A percentile compares a stretch with the other conserved stretches of the same genome.
phyloP scores from a whole-genome alignment of 2,797 vertebrate species.

The Diplodus sargus region DNA sequence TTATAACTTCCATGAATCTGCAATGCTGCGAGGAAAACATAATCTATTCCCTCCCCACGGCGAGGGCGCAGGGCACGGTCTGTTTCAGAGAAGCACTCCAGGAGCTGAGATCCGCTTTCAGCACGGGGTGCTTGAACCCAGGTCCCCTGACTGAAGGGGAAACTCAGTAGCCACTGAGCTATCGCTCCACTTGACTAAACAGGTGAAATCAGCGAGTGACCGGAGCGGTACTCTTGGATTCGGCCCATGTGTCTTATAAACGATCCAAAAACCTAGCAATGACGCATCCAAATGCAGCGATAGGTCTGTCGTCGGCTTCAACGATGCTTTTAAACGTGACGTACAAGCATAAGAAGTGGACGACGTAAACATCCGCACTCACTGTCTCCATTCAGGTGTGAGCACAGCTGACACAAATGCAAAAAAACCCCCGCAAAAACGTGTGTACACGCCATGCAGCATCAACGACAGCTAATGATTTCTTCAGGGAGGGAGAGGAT shows the following conservation, averaged over 20 bases:
- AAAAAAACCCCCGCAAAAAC: not conserved
- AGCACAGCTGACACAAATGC: conserved; percentile 13
- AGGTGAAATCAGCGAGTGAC: conserved; percentile 53
- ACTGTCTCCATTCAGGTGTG: not conserved
- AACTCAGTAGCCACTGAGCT: conserved; percentile 34
- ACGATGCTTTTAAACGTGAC: conserved; percentile 14
- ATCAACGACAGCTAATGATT: conserved; percentile 48
- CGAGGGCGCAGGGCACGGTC: conserved; percentile 23
- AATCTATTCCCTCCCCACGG: conserved; percentile 17
- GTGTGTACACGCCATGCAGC: not conserved
- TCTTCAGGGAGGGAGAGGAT: conserved; percentile 40
- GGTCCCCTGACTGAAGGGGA: conserved; percentile 18
- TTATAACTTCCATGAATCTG: conserved; percentile 20
- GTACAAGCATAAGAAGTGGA: conserved; percentile 6
- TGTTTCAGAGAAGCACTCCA: conserved; percentile 35
- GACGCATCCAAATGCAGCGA: conserved; percentile 22
- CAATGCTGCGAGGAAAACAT: conserved; percentile 7
- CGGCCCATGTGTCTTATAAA: not conserved
- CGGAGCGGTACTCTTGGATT: conserved; percentile 21
- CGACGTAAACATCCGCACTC: not conserved
- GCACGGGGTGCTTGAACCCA: conserved; percentile 51
- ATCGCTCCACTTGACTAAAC: conserved; percentile 38
- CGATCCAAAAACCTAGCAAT: conserved; percentile 41
- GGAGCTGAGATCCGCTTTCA: conserved; percentile 40
- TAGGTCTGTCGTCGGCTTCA: not conserved